Evolutionary conservation across 1,140 invertebrate genomes (phyloP).

Genomic region (Achroia grisella): DNA sequence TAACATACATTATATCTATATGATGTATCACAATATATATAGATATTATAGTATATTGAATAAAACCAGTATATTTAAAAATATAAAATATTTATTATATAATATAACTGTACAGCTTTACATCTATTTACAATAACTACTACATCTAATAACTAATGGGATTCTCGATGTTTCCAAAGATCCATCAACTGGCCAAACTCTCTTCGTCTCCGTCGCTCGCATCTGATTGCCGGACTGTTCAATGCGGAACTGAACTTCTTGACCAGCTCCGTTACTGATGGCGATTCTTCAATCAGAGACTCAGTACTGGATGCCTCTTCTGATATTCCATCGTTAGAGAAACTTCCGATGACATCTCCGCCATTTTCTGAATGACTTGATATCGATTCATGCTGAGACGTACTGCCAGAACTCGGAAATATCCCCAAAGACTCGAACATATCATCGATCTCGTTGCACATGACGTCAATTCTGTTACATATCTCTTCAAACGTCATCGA

Average conservation of each 20-base stretch:
- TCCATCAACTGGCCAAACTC: too few species aligned
- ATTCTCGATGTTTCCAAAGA: too few species aligned
- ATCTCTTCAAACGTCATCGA: constrained; percentile 51
- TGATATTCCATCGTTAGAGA: constrained; percentile 38
- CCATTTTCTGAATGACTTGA: constrained; percentile 29
- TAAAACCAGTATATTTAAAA: too few species aligned
- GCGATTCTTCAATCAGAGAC: constrained; percentile 24
- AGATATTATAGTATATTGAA: too few species aligned
- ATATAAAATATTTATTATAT: too few species aligned
- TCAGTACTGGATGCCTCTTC: constrained; percentile 55
- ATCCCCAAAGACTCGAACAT: constrained; percentile 58
- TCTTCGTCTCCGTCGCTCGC: too few species aligned
- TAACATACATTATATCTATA: too few species aligned
- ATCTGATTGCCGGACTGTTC: constrained; percentile 24
- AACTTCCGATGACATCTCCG: constrained; percentile 53
- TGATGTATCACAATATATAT: too few species aligned
- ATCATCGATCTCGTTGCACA: constrained; percentile 37
- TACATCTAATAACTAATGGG: too few species aligned
- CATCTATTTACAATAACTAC: too few species aligned
- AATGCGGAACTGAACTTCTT: constrained; percentile 45
- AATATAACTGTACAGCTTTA: too few species aligned
- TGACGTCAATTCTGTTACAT: constrained; percentile 19
- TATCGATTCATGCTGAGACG: constrained; percentile 22
- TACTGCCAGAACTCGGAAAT: constrained; percentile 34
- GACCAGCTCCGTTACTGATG: constrained; percentile 48